phyloP scores from a whole-genome alignment of 2,888 invertebrate genomes.

The Coecobrya sp. region DNA sequence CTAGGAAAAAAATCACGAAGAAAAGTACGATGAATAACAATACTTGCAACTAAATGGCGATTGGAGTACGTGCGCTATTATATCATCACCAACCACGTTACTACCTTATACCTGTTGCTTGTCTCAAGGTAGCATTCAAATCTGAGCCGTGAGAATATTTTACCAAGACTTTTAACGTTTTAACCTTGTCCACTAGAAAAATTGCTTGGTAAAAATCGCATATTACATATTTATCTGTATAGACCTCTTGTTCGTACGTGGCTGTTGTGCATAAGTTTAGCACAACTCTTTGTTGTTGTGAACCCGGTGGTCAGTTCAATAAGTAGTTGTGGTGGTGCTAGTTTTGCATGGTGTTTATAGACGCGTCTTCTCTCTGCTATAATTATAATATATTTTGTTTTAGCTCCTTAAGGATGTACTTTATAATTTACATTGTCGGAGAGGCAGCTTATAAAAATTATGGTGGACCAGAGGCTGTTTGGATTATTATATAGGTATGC shows the following conservation, averaged over 20 bases:
- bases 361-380: background rate
- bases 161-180: slow-evolving; percentile 40
- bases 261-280: background rate
- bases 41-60: background rate
- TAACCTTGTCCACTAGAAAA: slow-evolving; percentile 63
- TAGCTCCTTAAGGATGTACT: background rate
- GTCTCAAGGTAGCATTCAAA: slow-evolving; percentile 57
- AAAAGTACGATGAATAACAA: background rate
- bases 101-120: slow-evolving; percentile 48
- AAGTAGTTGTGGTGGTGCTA: background rate
- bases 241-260: background rate
- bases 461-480: background rate
- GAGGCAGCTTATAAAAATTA: background rate
- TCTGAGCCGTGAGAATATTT: slow-evolving; percentile 65
- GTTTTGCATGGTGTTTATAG: background rate
- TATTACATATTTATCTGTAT: slow-evolving; percentile 19
- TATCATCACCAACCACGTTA: slow-evolving; percentile 6
- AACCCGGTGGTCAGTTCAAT: background rate
- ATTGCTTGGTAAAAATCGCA: slow-evolving; percentile 5
- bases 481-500: background rate
- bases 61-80: slow-evolving; percentile 37
- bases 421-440: background rate
- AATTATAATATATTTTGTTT: background rate
- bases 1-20: background rate
- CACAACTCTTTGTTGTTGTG: background rate